Percentiles rank a stretch among this genome's conserved stretches.
Evolutionary conservation across 2,113 vertebrate species (phyloP).

Genomic region (Romanogobio albipinnatus): DNA sequence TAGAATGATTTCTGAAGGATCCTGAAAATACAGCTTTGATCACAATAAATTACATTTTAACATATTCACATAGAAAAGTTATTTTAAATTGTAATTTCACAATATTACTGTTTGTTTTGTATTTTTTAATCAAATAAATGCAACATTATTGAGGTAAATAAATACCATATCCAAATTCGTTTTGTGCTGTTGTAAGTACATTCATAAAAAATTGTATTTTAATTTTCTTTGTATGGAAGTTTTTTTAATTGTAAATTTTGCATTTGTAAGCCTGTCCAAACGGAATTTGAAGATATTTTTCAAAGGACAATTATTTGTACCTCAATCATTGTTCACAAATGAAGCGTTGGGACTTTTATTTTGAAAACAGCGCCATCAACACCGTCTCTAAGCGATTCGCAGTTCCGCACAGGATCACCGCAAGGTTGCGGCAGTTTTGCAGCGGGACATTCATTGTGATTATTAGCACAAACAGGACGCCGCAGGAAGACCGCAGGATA

Average conservation of each 20-base stretch:
- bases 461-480: neutral
- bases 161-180: no score
- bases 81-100: no score
- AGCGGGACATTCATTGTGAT: neutral
- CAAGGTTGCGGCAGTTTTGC: neutral
- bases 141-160: no score
- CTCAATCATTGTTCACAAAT: neutral
- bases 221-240: no score
- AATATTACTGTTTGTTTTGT: no score
- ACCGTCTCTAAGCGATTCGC: neutral
- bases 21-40: no score
- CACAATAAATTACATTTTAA: no score
- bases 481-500: neutral
- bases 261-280: neutral
- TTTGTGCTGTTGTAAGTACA: no score
- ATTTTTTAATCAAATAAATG: no score
- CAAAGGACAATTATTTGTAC: neutral
- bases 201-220: no score
- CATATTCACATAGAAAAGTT: no score
- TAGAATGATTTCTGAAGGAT: no score
- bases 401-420: neutral
- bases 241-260: neutral
- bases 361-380: constrained; percentile 6
- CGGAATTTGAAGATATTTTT: neutral
- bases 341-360: neutral